Evolutionary conservation across 1,140 invertebrate species (phyloP).

Genomic region (Trachymyrmex cornetzi): DNA sequence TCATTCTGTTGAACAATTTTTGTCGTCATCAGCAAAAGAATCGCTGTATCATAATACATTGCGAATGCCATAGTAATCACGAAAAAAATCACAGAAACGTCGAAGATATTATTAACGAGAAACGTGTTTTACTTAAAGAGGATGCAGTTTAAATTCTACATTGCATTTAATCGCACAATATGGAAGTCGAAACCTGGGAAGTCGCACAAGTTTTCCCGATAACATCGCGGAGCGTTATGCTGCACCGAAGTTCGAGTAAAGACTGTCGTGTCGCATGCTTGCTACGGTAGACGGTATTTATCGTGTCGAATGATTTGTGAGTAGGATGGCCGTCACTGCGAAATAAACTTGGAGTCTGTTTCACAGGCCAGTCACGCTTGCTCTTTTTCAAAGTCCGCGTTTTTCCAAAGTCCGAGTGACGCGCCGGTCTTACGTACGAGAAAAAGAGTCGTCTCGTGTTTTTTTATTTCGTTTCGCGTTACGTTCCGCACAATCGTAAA

Average conservation of each 20-base stretch:
- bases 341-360: slow-evolving; percentile 58
- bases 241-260: slow-evolving; percentile 9
- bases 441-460: not conserved
- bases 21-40: not conserved
- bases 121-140: not conserved
- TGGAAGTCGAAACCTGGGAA: not conserved
- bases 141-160: not conserved
- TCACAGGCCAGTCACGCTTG: slow-evolving; percentile 56
- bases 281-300: slow-evolving; percentile 42
- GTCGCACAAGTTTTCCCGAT: slow-evolving; percentile 10
- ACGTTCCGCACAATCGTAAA: slow-evolving; percentile 38
- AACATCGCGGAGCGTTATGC: slow-evolving; percentile 2
- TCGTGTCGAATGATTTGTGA: slow-evolving; percentile 60
- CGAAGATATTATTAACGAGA: not conserved
- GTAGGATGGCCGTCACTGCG: slow-evolving; percentile 20
- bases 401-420: slow-evolving; percentile 56
- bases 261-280: slow-evolving; percentile 24
- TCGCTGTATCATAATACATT: not conserved
- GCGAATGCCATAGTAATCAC: not conserved
- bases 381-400: slow-evolving; percentile 55
- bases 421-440: not conserved
- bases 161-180: not conserved
- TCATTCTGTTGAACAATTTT: not conserved
- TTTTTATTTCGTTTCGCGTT: slow-evolving; percentile 52
- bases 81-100: not conserved